A percentile compares a stretch with the other conserved stretches of the same genome.
These are phyloP conservation scores for Corythornis leucogaster DNA, from an alignment of 2,797 vertebrate genomes.

Conservation along the genomic window DNA sequence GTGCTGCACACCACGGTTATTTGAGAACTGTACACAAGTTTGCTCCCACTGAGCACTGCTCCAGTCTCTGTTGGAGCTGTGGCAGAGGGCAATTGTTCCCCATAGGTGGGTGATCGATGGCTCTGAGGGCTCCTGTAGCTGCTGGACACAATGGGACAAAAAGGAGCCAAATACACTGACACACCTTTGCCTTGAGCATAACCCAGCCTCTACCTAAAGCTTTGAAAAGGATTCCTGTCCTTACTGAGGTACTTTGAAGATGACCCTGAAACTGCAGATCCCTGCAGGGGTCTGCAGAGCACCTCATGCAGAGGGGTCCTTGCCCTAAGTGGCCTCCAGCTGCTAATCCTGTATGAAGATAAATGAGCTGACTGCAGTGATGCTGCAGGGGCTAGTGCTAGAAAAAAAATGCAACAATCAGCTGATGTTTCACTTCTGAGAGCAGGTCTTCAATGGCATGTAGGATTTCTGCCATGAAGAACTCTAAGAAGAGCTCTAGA, in stretches of 20 bases:
- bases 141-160: neutral
- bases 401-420: neutral
- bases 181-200: neutral
- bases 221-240: neutral
- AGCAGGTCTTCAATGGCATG: neutral
- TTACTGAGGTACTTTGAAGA: neutral
- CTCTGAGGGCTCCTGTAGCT: neutral
- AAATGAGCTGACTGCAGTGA: neutral
- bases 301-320: neutral
- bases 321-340: neutral
- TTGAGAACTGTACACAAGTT: neutral
- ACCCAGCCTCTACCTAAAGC: neutral
- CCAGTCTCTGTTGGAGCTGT: neutral
- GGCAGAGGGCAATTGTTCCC: neutral
- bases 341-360: neutral
- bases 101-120: neutral
- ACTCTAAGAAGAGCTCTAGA: neutral
- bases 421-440: neutral
- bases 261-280: neutral
- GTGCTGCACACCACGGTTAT: neutral
- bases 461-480: neutral
- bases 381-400: fast-evolving
- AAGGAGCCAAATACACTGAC: neutral
- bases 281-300: neutral
- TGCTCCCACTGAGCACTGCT: neutral